These are phyloP conservation scores for Azemiops feae DNA, from an alignment of 2,113 vertebrate genomes.

Conservation along the genomic window DNA sequence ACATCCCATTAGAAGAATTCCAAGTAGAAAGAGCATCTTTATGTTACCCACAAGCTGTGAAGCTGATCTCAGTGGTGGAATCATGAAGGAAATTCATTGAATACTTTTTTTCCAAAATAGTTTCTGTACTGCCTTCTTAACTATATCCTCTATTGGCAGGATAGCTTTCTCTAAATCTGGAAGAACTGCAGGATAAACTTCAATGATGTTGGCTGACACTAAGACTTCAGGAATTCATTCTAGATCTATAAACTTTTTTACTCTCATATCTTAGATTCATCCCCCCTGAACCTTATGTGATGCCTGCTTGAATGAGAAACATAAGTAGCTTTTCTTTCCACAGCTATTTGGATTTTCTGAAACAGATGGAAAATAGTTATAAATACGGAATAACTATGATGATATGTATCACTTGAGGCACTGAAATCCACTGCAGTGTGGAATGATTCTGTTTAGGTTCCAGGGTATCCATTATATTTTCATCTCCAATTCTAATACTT, in stretches of 20 bases:
- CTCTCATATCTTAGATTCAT: background rate
- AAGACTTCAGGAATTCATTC: background rate
- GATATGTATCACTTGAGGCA: background rate
- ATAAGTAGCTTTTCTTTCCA: background rate
- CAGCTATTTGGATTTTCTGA: background rate
- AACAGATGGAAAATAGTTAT: background rate
- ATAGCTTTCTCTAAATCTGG: background rate
- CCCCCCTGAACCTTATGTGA: background rate
- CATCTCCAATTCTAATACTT: background rate
- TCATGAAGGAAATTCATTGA: background rate
- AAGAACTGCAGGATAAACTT: background rate
- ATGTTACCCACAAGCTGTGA: background rate
- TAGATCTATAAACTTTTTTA: background rate
- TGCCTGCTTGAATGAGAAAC: background rate
- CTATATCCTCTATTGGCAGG: background rate
- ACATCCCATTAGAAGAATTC: background rate
- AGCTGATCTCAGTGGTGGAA: background rate
- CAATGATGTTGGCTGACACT: background rate
- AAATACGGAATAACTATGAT: background rate
- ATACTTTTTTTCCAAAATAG: background rate
- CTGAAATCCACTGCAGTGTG: background rate
- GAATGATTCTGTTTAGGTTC: background rate
- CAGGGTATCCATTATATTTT: background rate
- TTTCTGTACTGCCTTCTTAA: background rate
- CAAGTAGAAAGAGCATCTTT: background rate